Evolutionary conservation across 2,797 vertebrate genomes (phyloP), one percentile per base, ranked within the genome.

Genomic region (Lagodon rhomboides): DNA sequence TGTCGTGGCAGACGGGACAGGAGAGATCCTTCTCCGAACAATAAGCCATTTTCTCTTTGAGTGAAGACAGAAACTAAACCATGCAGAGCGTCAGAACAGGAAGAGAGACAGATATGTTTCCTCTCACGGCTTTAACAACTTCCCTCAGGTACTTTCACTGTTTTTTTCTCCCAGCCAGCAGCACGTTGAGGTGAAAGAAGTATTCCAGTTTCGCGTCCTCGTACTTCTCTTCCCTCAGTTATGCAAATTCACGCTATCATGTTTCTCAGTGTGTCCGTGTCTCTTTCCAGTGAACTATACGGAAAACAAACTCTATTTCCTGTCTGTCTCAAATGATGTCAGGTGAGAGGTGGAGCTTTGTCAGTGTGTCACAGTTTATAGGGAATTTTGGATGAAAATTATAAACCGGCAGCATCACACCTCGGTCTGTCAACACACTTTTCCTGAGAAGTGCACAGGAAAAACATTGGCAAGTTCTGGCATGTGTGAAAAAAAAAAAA

Each of bases 1-100:
- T 25, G 12, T 74, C 70, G 12, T 44, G 20, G 51, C 76, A 78
- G 43, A 70, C 15, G 12, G 76, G 6, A 44, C 77, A 80, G 43
- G 25, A 50, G 30, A 70, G 66, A 44, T 80, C 65, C 13, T 58
- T 22, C 20, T 46, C 51, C 2, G 22, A 27, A 20, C 20, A 1
- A 9, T 62, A 75, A 50, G 75, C 61, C 75, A 71, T 71, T 65
- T 55, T 34, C 10, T 55, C 16, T 3, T 13, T 12, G 41, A 56
- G 15, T 18, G 51, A 23, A 34, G 3, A 6, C 0, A 12, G 46
- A 63, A 62, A 43, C 38, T 38, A 38, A 9, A 12, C 9, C 5
- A 17, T 5, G n/a, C 34, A 3, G n/a, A 12, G 13, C 0, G 2
- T 0, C 34, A 17, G 23, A 63, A 22, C 50, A 73, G 41, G 70